Percentiles rank a stretch among this genome's conserved stretches.
phyloP scores from a whole-genome alignment of 2,797 vertebrate genomes.

The Phalloptychus januarius region DNA sequence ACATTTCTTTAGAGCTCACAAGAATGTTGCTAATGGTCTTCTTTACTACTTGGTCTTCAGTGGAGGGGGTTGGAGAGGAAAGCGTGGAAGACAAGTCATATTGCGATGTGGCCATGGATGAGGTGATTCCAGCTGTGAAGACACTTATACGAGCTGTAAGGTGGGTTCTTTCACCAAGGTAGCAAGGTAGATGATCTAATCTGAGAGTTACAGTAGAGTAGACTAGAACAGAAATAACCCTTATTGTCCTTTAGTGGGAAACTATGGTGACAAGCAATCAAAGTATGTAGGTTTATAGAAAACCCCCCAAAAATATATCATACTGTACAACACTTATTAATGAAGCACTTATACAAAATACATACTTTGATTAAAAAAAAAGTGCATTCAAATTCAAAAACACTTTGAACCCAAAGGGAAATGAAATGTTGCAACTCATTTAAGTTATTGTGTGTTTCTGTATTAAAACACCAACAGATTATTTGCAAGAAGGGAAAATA shows the following conservation, averaged over 20 bases:
- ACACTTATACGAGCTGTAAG: constrained; percentile 93
- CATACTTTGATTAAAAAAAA: no score
- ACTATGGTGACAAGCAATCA: no score
- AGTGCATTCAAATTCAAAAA: no score
- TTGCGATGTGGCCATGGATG: constrained; percentile 92
- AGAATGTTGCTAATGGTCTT: neutral
- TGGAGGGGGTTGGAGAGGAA: constrained; percentile 88
- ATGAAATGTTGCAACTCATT: no score
- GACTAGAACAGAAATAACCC: neutral
- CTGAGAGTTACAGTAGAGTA: neutral
- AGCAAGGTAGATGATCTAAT: neutral
- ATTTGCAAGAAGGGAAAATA: no score
- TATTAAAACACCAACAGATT: no score
- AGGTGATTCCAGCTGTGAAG: constrained; percentile 96
- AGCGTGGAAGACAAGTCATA: constrained; percentile 89
- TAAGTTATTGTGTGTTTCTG: no score
- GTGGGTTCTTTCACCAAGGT: constrained; percentile 72
- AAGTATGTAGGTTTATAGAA: no score
- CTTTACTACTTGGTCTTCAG: constrained; percentile 48
- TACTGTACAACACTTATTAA: no score
- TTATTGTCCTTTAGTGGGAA: neutral
- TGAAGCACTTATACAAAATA: no score
- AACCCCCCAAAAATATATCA: no score
- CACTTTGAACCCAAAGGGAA: no score
- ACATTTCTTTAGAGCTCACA: neutral